A percentile compares a stretch with the other conserved stretches of the same genome.
Evolutionary conservation across 1,140 invertebrate genomes (phyloP).

Genomic region (Hesperophylax magnus): DNA sequence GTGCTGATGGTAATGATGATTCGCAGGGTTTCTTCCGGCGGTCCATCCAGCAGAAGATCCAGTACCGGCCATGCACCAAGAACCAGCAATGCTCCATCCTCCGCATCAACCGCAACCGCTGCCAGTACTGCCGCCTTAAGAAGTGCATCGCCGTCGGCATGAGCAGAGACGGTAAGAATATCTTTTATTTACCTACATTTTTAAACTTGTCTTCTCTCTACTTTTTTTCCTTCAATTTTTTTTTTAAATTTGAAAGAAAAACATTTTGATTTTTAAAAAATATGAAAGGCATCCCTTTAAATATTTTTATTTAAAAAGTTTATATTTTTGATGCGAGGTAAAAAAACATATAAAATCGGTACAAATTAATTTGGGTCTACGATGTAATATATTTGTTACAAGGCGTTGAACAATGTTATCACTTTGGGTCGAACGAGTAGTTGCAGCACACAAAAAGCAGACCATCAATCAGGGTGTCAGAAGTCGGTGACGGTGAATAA

Average conservation of each 20-base stretch:
- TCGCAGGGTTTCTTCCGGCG: constrained; percentile 88
- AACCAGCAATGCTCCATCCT: constrained; percentile 98
- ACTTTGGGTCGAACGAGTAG: background rate
- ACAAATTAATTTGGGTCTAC: too few species aligned
- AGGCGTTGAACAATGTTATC: background rate
- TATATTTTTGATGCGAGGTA: too few species aligned
- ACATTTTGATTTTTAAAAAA: too few species aligned
- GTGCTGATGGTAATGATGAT: constrained; percentile 73
- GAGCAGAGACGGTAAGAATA: constrained; percentile 95
- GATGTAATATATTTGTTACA: background rate
- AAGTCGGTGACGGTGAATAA: constrained; percentile 36
- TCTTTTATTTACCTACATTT: background rate
- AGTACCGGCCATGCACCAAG: constrained; percentile 97
- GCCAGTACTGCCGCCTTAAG: constrained; percentile 97
- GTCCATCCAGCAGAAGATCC: constrained; percentile 98
- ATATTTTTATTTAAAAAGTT: too few species aligned
- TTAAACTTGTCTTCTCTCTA: too few species aligned
- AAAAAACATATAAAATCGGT: too few species aligned
- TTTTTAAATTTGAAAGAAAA: too few species aligned
- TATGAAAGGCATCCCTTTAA: too few species aligned
- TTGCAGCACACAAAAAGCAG: background rate
- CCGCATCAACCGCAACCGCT: constrained; percentile 96
- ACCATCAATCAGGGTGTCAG: constrained; percentile 29
- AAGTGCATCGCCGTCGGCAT: constrained; percentile 99
- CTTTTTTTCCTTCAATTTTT: too few species aligned